Evolutionary conservation across 2,888 invertebrate species (phyloP).

Genomic region (Tortricodes alternella): DNA sequence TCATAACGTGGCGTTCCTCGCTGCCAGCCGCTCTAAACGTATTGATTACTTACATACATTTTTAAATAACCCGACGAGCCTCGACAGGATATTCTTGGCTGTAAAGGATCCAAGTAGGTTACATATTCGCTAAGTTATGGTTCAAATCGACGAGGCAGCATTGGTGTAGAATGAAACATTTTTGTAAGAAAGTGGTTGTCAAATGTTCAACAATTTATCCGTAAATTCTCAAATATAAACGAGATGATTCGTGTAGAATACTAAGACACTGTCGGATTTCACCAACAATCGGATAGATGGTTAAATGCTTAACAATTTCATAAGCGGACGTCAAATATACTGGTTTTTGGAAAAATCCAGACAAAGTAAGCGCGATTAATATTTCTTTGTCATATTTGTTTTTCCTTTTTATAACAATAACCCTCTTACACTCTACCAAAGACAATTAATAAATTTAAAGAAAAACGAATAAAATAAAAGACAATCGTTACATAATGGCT

Average conservation of each 20-base stretch:
- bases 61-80: constrained; percentile 52
- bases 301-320: too few species aligned
- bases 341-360: too few species aligned
- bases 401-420: background rate
- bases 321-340: too few species aligned
- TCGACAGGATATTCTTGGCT: constrained; percentile 25
- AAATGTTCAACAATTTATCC: background rate
- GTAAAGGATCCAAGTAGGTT: constrained; percentile 26
- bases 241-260: too few species aligned
- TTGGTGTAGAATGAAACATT: background rate
- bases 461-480: constrained; percentile 23
- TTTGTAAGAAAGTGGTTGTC: background rate
- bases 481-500: constrained; percentile 24
- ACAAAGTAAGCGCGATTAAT: too few species aligned
- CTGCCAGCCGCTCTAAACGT: constrained; percentile 65
- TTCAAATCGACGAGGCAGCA: background rate
- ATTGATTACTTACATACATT: constrained; percentile 73
- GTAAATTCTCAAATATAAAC: too few species aligned
- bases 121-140: constrained; percentile 29
- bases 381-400: too few species aligned
- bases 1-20: constrained; percentile 72
- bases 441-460: background rate
- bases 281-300: too few species aligned
- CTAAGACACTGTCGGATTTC: too few species aligned
- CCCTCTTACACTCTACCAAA: background rate